These are phyloP conservation scores for Melanotaenia duboulayi DNA, from an alignment of 2,113 vertebrate genomes.

Conservation along the genomic window DNA sequence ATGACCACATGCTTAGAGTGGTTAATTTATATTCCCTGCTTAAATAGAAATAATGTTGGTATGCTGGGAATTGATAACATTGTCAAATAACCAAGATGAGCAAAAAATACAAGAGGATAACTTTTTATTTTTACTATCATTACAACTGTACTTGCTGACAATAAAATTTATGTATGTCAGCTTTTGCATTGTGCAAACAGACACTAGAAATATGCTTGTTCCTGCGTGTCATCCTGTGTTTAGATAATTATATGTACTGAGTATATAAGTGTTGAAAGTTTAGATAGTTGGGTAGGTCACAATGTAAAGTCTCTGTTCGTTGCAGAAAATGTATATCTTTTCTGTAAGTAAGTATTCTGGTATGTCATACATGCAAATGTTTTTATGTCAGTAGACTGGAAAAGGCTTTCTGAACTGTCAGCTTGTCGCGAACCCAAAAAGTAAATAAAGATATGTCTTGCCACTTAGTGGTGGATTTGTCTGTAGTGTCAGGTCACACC, in stretches of 20 bases:
- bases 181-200: not conserved
- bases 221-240: conserved; percentile 37
- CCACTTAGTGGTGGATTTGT: no score
- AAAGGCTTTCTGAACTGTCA: no score
- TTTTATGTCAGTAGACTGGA: no score
- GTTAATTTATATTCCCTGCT: not conserved
- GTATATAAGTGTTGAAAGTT: conserved; percentile 49
- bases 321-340: not conserved
- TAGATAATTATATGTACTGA: conserved; percentile 44
- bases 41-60: not conserved
- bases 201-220: conserved; percentile 34
- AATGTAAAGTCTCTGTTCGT: not conserved
- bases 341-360: not conserved
- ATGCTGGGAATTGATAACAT: not conserved
- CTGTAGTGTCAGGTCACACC: no score
- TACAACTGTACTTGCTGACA: not conserved
- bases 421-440: no score
- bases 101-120: not conserved
- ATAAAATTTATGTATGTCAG: not conserved
- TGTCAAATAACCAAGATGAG: not conserved
- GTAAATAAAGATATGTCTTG: no score
- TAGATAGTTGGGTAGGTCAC: conserved; percentile 27
- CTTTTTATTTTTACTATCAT: not conserved
- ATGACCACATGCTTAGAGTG: not conserved
- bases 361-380: no score